Evolutionary conservation across 2,113 vertebrate genomes (phyloP), one percentile per base, ranked within the genome.

Genomic region (Gnathonemus longibarbis): DNA sequence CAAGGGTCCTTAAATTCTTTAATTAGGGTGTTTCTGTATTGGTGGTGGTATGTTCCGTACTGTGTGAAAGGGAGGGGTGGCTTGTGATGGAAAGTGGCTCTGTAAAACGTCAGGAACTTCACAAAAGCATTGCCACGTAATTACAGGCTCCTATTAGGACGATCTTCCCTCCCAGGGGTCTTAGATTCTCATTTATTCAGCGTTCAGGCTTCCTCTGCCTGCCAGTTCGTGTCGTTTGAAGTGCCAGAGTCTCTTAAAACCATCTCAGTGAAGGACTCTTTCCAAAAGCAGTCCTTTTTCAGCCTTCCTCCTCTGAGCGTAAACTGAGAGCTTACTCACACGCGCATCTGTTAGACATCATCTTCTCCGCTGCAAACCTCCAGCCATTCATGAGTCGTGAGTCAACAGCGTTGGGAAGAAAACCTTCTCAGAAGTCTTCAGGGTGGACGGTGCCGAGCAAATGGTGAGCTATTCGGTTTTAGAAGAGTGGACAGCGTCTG

Each of bases 301-400:
- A 92, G 93, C 95, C 94, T 94, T 93, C 92, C 89, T 49, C 91
- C 92, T 91, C 92, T 87, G 91, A 89, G 91, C 91, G 93, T 90
- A 92, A 50, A 90, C 91, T 87, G 90, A 92, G 90, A 80, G 90
- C 93, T 94, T 93, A 91, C 92, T 91, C 94, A 90, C 94, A 92
- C 93, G 91, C 94, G 95, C 97, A 96, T 97, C 96, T 97, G 97
- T 93, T 95, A 96, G 96, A 95, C 95, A 96, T 96, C 95, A 95
- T 93, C 94, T 93, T 93, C 94, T 93, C 91, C 91, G 90, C 94
- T 93, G 93, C 94, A 95, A 94, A 70, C 62, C 92, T 89, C 92
- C 93, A 94, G 94, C 95, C 96, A 95, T 93, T 95, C 94, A 95
- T 92, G 86, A 91, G 62, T 89, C 92, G 93, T 93, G 95, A 95